Evolutionary conservation across 2,888 invertebrate species (phyloP).

Genomic region (Branchinecta sandiegonensis): DNA sequence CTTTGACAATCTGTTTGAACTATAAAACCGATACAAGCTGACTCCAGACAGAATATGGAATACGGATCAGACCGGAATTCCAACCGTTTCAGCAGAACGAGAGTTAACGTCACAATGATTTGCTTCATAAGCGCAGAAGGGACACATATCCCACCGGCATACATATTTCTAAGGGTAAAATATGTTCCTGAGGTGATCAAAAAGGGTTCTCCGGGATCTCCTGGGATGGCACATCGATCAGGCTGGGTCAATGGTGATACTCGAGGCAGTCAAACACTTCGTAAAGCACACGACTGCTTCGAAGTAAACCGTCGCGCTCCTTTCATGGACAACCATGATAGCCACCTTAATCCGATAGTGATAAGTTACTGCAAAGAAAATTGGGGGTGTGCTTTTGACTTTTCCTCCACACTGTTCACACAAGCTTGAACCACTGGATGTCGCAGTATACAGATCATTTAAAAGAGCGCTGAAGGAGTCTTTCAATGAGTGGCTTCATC

Average conservation of each 20-base stretch:
- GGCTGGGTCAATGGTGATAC: constrained; percentile 34
- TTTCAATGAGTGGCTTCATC: background rate
- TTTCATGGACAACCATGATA: constrained; percentile 32
- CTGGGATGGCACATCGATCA: constrained; percentile 31
- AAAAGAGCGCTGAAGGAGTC: background rate
- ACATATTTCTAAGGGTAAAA: constrained; percentile 32
- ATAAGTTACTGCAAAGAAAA: constrained; percentile 19
- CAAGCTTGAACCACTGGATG: constrained; percentile 17
- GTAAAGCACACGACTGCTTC: constrained; percentile 29
- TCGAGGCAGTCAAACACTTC: constrained; percentile 33
- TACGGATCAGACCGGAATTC: background rate
- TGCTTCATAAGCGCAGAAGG: constrained; percentile 31
- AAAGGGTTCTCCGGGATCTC: constrained; percentile 32
- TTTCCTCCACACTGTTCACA: constrained; percentile 17
- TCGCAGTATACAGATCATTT: background rate
- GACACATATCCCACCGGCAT: constrained; percentile 30
- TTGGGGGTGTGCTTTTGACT: constrained; percentile 9
- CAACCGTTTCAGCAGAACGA: too few species aligned
- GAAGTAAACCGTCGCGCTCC: constrained; percentile 30
- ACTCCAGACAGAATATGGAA: background rate
- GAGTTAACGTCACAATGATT: constrained; percentile 26
- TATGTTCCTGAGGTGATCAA: constrained; percentile 31
- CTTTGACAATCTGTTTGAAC: background rate
- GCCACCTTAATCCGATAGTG: constrained; percentile 30
- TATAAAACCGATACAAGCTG: background rate